Evolutionary conservation across 2,888 invertebrate genomes (phyloP).

Genomic region (Lepidochitona cinerea): DNA sequence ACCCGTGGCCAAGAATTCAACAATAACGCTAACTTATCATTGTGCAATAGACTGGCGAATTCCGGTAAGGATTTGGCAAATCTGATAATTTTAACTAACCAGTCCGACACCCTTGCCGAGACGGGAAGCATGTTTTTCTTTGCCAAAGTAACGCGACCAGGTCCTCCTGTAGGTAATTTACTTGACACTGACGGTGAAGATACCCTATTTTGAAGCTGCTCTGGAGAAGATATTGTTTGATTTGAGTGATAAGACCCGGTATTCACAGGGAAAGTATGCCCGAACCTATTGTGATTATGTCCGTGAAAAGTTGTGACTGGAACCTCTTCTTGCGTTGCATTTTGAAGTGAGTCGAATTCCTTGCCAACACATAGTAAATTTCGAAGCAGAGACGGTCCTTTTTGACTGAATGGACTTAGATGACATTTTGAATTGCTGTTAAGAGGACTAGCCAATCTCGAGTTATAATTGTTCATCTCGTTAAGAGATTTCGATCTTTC

Average conservation of each 20-base stretch:
- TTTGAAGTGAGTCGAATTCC: background rate
- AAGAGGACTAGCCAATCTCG: background rate
- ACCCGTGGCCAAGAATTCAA: constrained; percentile 63
- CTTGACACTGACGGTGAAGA: background rate
- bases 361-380: constrained; percentile 46
- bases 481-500: constrained; percentile 11
- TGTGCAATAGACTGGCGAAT: constrained; percentile 56
- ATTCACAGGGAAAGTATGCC: background rate
- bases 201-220: background rate
- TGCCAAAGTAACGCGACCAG: constrained; percentile 62
- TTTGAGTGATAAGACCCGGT: background rate
- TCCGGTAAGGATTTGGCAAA: constrained; percentile 65
- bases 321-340: background rate
- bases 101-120: constrained; percentile 64
- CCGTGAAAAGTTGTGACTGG: background rate
- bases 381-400: constrained; percentile 17
- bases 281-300: background rate
- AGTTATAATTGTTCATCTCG: too few relatives aligned
- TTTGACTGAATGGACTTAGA: background rate
- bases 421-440: background rate
- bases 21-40: constrained; percentile 63
- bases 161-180: constrained; percentile 39
- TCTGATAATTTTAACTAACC: constrained; percentile 63
- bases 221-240: background rate
- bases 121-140: constrained; percentile 69